Evolutionary conservation across 2,797 vertebrate species (phyloP), one percentile per base, ranked within the genome.

Genomic region (Taeniopygia guttata): DNA sequence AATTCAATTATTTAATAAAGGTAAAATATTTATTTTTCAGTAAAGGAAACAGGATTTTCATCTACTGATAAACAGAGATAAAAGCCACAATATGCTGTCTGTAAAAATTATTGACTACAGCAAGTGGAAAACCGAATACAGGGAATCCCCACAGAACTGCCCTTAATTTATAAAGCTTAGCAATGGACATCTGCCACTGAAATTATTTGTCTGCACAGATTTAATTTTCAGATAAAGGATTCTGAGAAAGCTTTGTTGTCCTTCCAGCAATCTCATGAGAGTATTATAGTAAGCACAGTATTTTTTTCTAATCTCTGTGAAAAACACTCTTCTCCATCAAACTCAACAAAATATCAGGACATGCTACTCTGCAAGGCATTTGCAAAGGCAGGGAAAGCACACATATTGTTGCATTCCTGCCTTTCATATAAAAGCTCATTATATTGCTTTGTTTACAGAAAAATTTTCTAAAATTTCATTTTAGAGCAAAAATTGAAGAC

Each of bases 1-100:
- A 66, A 95, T 95, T 90, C 84, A 93, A 75, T 85, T 91, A 69
- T 84, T 96, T 94, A 96, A 94, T 67, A 96, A 95, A 94, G 36
- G 16, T 22, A 91, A 89, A 56, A 81, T 94, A 95, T 75, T 72
- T 89, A 40, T 95, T 97, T 96, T 96, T 92, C 63, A 86, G 84
- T 78, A 95, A 13, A 88, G 87, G 68, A 95, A 97, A 96, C 38
- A 93, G 90, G 96, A 97, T 63, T 64, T 89, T 95, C 30, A 49
- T 29, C 68, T 93, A 59, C 58, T 79, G 80, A 93, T 68, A 81
- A 89, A 63, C 3, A 55, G 45, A 96, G 64, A 96, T 81, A 82
- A 96, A 97, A 96, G 70, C 48, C 56, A 72, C 48, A 87, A 89
- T 96, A 96, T 95, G 32, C 29, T 62, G 13, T 45, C 25, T 42